Conservation (phyloP, 2,888 invertebrate genomes). For the Drosophila phalerata region DNA sequence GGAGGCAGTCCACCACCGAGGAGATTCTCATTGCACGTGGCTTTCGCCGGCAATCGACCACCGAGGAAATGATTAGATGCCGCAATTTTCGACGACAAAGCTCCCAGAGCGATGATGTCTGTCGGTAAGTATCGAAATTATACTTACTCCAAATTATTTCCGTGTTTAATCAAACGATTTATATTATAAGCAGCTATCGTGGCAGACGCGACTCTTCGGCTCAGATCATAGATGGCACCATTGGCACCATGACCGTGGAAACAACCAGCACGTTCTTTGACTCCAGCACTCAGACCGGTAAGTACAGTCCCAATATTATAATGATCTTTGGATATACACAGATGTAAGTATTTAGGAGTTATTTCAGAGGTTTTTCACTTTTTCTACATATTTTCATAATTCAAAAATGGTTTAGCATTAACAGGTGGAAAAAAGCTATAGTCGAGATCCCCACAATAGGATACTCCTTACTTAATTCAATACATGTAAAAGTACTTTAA, state of each 20-base stretch:
- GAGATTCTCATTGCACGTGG: slow-evolving; percentile 96
- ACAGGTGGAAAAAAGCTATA: too few species aligned
- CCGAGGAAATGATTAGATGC: slow-evolving; percentile 96
- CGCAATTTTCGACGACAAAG: slow-evolving; percentile 96
- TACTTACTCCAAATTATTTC: background rate
- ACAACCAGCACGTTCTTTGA: slow-evolving; percentile 97
- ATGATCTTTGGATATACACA: too few species aligned
- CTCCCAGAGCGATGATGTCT: slow-evolving; percentile 94
- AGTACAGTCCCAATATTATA: slow-evolving; percentile 82
- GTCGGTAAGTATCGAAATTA: slow-evolving; percentile 85
- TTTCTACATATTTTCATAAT: too few species aligned
- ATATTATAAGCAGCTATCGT: slow-evolving; percentile 77
- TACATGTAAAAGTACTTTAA: too few species aligned
- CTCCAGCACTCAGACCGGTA: slow-evolving; percentile 96
- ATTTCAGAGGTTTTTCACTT: too few species aligned
- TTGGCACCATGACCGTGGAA: slow-evolving; percentile 96
- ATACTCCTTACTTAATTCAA: too few species aligned
- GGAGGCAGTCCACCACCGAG: slow-evolving; percentile 95
- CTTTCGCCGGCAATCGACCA: slow-evolving; percentile 95
- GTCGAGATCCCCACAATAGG: too few species aligned
- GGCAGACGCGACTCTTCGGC: slow-evolving; percentile 91
- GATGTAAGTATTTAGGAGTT: too few species aligned
- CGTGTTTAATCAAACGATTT: background rate
- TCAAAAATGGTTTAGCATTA: too few species aligned
- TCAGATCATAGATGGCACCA: slow-evolving; percentile 96